Percentiles rank a stretch among this genome's conserved stretches.
These are phyloP conservation scores for Chelon auratus DNA, from an alignment of 2,797 vertebrate species.

Conservation along the genomic window DNA sequence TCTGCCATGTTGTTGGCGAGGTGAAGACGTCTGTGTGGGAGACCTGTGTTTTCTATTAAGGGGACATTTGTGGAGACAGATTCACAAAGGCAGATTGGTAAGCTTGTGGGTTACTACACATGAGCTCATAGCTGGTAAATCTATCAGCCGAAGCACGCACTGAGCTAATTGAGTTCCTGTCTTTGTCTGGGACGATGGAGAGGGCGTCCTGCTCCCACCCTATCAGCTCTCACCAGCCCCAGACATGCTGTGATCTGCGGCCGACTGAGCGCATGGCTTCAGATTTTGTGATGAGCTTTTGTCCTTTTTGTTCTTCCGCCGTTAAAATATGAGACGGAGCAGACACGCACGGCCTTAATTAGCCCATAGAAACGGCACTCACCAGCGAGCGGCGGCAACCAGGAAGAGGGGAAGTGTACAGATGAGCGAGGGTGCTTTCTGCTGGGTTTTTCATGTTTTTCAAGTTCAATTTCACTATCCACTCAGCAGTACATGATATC, in stretches of 20 bases:
- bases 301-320: slow-evolving; percentile 65
- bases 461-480: slow-evolving; percentile 32
- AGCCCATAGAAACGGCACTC: slow-evolving; percentile 2
- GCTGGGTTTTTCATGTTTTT: slow-evolving; percentile 30
- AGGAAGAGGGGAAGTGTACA: slow-evolving; percentile 8
- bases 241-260: slow-evolving; percentile 54
- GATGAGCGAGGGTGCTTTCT: slow-evolving; percentile 14
- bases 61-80: slow-evolving; percentile 9
- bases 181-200: slow-evolving; percentile 81
- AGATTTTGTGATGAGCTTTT: slow-evolving; percentile 54
- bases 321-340: slow-evolving; percentile 39
- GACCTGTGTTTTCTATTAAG: slow-evolving; percentile 36
- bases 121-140: slow-evolving; percentile 88
- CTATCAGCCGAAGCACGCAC: slow-evolving; percentile 75
- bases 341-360: background rate
- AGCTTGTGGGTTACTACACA: slow-evolving; percentile 60
- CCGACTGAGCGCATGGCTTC: slow-evolving; percentile 37
- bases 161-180: slow-evolving; percentile 86
- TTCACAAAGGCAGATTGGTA: slow-evolving; percentile 45
- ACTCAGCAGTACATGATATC: slow-evolving; percentile 54
- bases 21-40: slow-evolving; percentile 37
- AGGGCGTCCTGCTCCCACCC: slow-evolving; percentile 74
- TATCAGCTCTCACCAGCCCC: slow-evolving; percentile 50
- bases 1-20: slow-evolving; percentile 28
- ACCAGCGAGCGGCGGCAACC: slow-evolving; percentile 20